These are phyloP conservation scores for Cyclophora punctaria DNA, from an alignment of 2,888 invertebrate species.

Conservation along the genomic window DNA sequence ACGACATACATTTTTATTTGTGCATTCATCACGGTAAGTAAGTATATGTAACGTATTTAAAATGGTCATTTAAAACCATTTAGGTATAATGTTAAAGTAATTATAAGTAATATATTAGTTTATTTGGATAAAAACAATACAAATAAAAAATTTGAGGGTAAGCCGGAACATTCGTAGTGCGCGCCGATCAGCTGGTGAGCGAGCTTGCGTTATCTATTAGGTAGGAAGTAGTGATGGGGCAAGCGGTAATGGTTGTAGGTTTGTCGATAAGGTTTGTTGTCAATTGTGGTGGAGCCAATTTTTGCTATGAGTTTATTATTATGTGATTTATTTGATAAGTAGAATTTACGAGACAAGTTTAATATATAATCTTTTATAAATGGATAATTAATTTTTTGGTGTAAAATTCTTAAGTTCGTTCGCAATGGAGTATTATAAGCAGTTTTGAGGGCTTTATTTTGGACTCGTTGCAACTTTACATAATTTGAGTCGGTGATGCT, in stretches of 20 bases:
- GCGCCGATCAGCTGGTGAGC: too few relatives aligned
- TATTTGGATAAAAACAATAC: too few relatives aligned
- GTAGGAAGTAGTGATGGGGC: neutral
- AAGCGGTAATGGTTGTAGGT: neutral
- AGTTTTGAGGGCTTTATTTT: neutral
- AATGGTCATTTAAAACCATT: too few relatives aligned
- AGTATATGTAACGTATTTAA: too few relatives aligned
- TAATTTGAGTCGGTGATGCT: neutral
- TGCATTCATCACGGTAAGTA: too few relatives aligned
- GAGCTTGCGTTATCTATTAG: too few relatives aligned
- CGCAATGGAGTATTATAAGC: neutral
- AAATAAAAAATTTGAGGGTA: too few relatives aligned
- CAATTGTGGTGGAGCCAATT: neutral
- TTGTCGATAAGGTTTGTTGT: neutral
- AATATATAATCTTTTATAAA: neutral
- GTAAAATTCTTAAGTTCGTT: neutral
- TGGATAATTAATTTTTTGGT: neutral
- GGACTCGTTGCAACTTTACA: neutral
- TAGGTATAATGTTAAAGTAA: too few relatives aligned
- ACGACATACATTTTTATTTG: too few relatives aligned
- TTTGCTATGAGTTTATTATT: neutral
- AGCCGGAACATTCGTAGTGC: too few relatives aligned
- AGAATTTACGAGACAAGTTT: neutral
- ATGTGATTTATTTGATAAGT: neutral
- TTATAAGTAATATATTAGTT: too few relatives aligned